Conservation (phyloP, 2,888 invertebrate genomes). For the Tenodera sinensis region DNA sequence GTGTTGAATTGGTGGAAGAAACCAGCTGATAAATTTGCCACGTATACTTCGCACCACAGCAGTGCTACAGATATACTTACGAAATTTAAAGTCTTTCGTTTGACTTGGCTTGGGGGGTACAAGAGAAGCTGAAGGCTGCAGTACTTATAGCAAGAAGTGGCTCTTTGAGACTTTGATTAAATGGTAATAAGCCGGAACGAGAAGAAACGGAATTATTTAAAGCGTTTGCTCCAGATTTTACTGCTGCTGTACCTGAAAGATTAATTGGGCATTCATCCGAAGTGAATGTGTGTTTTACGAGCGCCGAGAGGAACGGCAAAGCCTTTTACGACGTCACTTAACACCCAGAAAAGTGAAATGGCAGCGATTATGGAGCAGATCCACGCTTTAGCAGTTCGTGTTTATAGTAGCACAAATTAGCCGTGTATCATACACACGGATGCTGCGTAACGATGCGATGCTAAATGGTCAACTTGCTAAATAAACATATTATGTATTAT, state of each 20-base stretch:
- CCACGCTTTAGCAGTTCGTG: not conserved
- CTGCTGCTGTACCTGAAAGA: not conserved
- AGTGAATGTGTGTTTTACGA: not conserved
- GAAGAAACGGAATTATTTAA: no score
- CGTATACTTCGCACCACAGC: no score
- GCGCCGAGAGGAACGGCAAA: not conserved
- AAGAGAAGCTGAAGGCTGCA: no score
- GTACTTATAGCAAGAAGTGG: no score
- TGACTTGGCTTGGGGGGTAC: no score
- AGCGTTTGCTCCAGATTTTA: not conserved
- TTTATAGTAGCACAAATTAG: not conserved
- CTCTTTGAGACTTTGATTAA: not conserved
- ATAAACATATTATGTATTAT: not conserved
- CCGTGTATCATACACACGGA: not conserved
- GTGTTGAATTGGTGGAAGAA: no score
- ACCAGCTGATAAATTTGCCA: no score
- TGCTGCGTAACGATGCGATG: not conserved
- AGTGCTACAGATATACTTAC: no score
- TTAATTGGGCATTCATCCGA: not conserved
- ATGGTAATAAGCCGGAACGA: not conserved
- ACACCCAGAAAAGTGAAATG: not conserved
- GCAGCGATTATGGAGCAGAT: not conserved
- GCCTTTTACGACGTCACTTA: not conserved
- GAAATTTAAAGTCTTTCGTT: no score
- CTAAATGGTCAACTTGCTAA: not conserved